Percentiles rank a stretch among this genome's conserved stretches.
phyloP scores from a whole-genome alignment of 1,140 invertebrate species.

The Penaeus vannamei region DNA sequence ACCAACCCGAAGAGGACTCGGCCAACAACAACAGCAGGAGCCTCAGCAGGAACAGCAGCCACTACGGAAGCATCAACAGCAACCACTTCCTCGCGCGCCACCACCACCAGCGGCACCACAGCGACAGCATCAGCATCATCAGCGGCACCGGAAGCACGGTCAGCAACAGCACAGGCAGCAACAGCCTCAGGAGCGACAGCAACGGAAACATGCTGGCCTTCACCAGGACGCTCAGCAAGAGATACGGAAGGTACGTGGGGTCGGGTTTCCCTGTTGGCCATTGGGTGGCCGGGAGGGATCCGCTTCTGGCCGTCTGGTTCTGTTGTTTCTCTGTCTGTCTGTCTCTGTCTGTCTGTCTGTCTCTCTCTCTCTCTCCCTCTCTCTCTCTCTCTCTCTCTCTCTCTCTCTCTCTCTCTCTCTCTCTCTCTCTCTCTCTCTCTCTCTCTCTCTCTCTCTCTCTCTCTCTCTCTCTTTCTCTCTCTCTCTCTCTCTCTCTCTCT shows the following conservation, averaged over 20 bases:
- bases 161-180: constrained; percentile 8
- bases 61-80: constrained; percentile 31
- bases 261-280: neutral
- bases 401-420: neutral
- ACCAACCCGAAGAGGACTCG: constrained; percentile 19
- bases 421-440: neutral
- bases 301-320: too few species aligned
- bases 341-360: neutral
- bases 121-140: constrained; percentile 5
- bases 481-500: neutral
- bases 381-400: neutral
- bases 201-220: constrained; percentile 39
- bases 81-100: neutral
- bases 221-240: constrained; percentile 36
- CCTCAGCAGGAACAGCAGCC: constrained; percentile 41
- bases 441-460: neutral
- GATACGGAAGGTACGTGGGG: constrained; percentile 10
- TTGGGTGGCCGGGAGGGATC: too few species aligned
- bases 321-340: neutral
- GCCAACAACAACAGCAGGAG: constrained; percentile 24
- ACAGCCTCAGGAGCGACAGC: constrained; percentile 8
- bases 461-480: neutral
- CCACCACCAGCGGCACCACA: neutral
- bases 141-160: neutral
- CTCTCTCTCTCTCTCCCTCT: neutral